phyloP scores from a whole-genome alignment of 1,140 invertebrate genomes.

The Drosophila setifemur region DNA sequence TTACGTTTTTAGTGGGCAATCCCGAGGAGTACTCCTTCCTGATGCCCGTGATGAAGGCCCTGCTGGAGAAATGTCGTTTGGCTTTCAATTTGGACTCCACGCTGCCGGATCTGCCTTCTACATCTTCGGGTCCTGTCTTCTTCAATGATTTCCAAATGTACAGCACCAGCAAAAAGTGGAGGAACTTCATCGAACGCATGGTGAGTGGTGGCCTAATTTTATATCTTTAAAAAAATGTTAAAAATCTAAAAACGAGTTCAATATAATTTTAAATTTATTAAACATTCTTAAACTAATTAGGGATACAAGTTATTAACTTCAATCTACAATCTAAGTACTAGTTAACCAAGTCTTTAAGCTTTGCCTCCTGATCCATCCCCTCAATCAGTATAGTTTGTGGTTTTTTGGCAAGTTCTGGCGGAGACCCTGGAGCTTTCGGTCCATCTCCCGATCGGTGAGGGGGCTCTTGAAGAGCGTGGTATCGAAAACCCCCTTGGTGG shows the following conservation, averaged over 20 bases:
- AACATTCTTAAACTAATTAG: constrained; percentile 4
- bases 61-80: constrained; percentile 84
- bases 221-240: too few species aligned
- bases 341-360: constrained; percentile 36
- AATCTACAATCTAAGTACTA: constrained; percentile 6
- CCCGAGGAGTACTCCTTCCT: constrained; percentile 86
- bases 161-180: constrained; percentile 85
- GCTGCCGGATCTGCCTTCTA: constrained; percentile 84
- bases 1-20: constrained; percentile 81
- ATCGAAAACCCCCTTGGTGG: constrained; percentile 75
- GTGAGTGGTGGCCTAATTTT: constrained; percentile 68
- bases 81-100: constrained; percentile 83
- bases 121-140: constrained; percentile 84
- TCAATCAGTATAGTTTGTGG: constrained; percentile 69
- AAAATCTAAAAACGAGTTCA: too few species aligned
- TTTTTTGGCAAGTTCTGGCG: constrained; percentile 78
- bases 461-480: constrained; percentile 77
- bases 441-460: constrained; percentile 51
- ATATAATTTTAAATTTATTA: constrained; percentile 9
- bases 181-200: constrained; percentile 84
- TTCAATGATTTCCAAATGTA: constrained; percentile 86
- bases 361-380: constrained; percentile 4
- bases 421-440: constrained; percentile 36
- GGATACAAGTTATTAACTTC: constrained; percentile 4
- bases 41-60: constrained; percentile 86